These are phyloP conservation scores for Andinoacara biseriatus DNA, from an alignment of 2,113 vertebrate genomes.

Conservation along the genomic window DNA sequence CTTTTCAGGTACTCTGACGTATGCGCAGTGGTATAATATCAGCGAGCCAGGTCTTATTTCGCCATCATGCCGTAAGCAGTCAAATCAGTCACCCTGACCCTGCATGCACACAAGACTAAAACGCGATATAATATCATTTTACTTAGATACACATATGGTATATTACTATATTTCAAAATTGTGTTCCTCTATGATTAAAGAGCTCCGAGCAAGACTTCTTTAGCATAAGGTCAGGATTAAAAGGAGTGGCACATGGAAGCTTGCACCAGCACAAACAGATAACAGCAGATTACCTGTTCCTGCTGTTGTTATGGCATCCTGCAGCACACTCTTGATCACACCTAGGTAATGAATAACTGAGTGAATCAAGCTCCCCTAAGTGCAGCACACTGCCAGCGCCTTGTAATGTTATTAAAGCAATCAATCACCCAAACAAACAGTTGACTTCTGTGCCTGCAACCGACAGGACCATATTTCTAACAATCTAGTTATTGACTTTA, in stretches of 20 bases:
- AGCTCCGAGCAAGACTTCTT: background rate
- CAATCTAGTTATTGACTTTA: background rate
- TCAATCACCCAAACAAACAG: constrained; percentile 29
- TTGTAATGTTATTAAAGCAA: constrained; percentile 31
- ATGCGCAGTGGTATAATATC: constrained; percentile 31
- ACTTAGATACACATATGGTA: background rate
- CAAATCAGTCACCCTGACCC: background rate
- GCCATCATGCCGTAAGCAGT: background rate
- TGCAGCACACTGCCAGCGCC: background rate
- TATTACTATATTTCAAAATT: background rate
- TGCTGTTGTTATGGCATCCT: constrained; percentile 49
- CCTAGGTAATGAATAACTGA: constrained; percentile 75
- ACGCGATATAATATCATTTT: background rate
- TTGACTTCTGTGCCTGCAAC: background rate
- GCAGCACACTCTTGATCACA: constrained; percentile 27
- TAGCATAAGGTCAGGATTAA: constrained; percentile 25
- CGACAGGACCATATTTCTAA: constrained; percentile 1
- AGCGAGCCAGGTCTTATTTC: constrained; percentile 4
- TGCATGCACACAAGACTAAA: background rate
- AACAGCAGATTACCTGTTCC: constrained; percentile 56
- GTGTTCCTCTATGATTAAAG: background rate
- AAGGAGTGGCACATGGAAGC: constrained; percentile 29
- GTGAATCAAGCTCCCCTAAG: constrained; percentile 26
- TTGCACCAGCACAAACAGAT: constrained; percentile 35
- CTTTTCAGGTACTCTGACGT: constrained; percentile 49